A percentile compares a stretch with the other conserved stretches of the same genome.
Conservation (phyloP, 2,113 vertebrate species). For the Nothocercus nigrocapillus region DNA sequence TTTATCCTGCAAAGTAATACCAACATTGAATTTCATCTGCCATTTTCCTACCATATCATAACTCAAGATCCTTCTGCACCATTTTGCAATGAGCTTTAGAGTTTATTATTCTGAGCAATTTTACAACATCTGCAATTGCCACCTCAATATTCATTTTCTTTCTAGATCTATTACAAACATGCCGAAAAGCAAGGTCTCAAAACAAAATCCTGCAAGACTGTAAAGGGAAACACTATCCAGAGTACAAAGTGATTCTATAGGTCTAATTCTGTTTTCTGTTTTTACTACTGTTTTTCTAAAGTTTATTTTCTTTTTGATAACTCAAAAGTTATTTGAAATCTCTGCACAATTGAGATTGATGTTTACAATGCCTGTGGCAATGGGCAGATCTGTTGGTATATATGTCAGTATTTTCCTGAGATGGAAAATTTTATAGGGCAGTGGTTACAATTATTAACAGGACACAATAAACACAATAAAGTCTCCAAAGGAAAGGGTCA, state of each 20-base stretch:
- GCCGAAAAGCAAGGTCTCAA: neutral
- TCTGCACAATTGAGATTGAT: neutral
- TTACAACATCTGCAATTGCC: neutral
- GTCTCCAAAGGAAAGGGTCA: neutral
- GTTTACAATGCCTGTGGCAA: neutral
- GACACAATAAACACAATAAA: neutral
- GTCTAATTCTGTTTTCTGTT: neutral
- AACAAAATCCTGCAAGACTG: neutral
- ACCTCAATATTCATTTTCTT: neutral
- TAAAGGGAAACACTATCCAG: neutral
- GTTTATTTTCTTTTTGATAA: neutral
- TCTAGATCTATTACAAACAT: neutral
- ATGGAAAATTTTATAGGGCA: neutral
- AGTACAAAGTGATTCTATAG: neutral
- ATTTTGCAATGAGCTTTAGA: conserved; percentile 13
- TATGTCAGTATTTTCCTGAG: neutral
- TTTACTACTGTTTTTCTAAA: neutral
- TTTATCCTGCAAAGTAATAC: conserved; percentile 16
- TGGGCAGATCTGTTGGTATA: neutral
- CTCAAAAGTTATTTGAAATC: neutral
- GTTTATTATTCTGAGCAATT: conserved; percentile 13
- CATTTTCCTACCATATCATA: neutral
- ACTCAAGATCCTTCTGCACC: neutral
- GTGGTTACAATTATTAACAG: neutral
- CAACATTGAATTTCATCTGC: neutral